Base-by-base conservation (phyloP, 2,113 vertebrate genomes). In the Cranoglanis bouderius region DNA sequence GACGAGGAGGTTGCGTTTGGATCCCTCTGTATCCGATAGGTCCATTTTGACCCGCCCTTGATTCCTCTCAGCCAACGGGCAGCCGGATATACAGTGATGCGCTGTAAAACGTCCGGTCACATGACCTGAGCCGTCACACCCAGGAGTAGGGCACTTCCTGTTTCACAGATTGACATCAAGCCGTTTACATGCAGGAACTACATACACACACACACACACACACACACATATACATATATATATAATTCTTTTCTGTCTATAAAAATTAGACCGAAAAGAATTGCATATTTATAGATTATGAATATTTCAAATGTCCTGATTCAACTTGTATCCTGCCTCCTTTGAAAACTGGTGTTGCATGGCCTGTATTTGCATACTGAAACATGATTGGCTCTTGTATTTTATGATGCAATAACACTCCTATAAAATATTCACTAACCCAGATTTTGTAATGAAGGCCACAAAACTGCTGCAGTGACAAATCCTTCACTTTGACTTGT, bases 51-150 rank as follows among this genome's bases (percentile, higher is more conserved):
- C 95, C 90, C 97, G 94, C 91, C 96, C 96, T 94, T 99, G 98
- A 95, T 99, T 99, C 90, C 97, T 97, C 95, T 99, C 98, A 4
- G 98, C 98, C 93, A 99, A 91, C 0, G 98, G 98, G 93, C 98
- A 99, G 92, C 98, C 98, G 2, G 98, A 99, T 92, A 99, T 96
- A 95, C 98, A 99, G 93, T 99, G 98, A 93, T 99, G 98, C 21
- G 98, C 98, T 0, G 98, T 99, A 94, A 99, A 99, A 87, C 98
- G 97, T 55, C 98, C 98, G 0, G 98, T 99, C 92, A 99, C 97
- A 0, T 99, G 98, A 61, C 98, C 98, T 14, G 98, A 99, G 53
- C 98, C 98, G 0, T 99, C 98, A 29, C 98, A 99, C 16, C 98
- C 98, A 0, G 98, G 98, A 1, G 98, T 99, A 29, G 98, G 98